Base-by-base conservation (phyloP, 2,888 invertebrate genomes). In the Pachliopta kotzebuea region DNA sequence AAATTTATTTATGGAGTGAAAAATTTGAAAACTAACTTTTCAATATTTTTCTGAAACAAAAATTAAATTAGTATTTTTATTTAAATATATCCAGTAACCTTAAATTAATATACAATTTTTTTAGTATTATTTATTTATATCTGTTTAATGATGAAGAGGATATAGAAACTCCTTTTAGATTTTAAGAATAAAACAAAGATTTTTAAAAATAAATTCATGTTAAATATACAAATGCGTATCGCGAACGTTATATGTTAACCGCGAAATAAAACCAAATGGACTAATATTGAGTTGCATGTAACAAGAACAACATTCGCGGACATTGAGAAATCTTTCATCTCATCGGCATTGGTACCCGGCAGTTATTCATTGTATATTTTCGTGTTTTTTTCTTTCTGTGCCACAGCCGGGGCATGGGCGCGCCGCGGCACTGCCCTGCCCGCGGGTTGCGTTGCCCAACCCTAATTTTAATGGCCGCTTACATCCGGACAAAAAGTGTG, bases 401-500 rank as follows among this genome's bases (percentile, higher is more conserved):
- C 71, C 70, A 71, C 71, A 75, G 70, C 72, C 75, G 81, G 71
- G 79, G 78, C 75, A 79, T 74, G 77, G 85, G 86, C 85, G 84
- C 83, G 85, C 77, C 83, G 71, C 80, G 84, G 87, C 86, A 88
- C 87, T 83, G 83, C 91, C 89, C 89, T 88, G 88, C 86, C 80
- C 84, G 76, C 80, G 79, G 71, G 83, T 76, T 81, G 80, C 78
- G 83, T 84, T 81, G 90, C 90, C 90, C 92, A 90, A 86, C 92
- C 92, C 91, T 90, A 91, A 91, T 89, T 91, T 90, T 91, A 91
- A 92, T 92, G 92, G 92, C 92, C 87, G 90, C 90, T 86, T 73
- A 89, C 84, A 88, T 90, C 90, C 89, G 88, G 88, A 75, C 85
- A 80, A 75, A 76, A 77, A 86, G 79, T 83, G 78, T 88, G 85